Percentiles rank a stretch among this genome's conserved stretches.
Conservation (phyloP, 2,113 vertebrate genomes). For the Rhinichthys klamathensis region DNA sequence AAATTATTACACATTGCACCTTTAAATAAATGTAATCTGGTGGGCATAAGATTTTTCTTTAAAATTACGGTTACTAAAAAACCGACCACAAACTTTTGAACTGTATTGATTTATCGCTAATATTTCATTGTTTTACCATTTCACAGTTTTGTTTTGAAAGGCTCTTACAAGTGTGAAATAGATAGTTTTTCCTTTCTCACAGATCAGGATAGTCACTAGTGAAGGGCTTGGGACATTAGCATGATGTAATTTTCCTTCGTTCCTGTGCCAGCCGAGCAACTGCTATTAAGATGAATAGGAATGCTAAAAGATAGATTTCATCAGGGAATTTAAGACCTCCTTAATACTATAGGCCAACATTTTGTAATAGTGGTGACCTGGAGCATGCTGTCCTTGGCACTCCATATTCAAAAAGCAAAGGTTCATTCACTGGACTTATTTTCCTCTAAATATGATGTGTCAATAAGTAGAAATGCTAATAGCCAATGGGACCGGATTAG, state of each 20-base stretch:
- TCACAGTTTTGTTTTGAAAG: not conserved
- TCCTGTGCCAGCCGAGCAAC: not conserved
- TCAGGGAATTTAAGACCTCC: conserved; percentile 7
- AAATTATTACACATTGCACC: too few relatives aligned
- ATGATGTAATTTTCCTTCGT: not conserved
- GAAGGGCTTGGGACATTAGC: not conserved
- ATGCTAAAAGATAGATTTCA: conserved; percentile 7
- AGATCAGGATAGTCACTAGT: not conserved
- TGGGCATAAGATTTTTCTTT: not conserved
- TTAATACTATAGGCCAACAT: not conserved
- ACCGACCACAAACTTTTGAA: not conserved
- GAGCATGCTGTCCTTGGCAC: conserved; percentile 32
- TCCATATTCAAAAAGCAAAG: not conserved
- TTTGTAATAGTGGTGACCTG: conserved; percentile 10
- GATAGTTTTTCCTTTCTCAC: not conserved
- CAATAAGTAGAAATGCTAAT: conserved; percentile 59
- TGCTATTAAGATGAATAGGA: conserved; percentile 4
- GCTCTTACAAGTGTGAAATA: not conserved
- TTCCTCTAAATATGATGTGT: conserved; percentile 22
- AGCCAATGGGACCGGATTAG: not conserved
- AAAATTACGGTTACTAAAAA: too few relatives aligned
- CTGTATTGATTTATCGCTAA: not conserved
- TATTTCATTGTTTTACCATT: not conserved
- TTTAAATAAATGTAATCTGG: not conserved
- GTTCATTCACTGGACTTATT: conserved; percentile 18